These are phyloP conservation scores for Sitodiplosis mosellana DNA, from an alignment of 1,140 invertebrate genomes.

Conservation along the genomic window DNA sequence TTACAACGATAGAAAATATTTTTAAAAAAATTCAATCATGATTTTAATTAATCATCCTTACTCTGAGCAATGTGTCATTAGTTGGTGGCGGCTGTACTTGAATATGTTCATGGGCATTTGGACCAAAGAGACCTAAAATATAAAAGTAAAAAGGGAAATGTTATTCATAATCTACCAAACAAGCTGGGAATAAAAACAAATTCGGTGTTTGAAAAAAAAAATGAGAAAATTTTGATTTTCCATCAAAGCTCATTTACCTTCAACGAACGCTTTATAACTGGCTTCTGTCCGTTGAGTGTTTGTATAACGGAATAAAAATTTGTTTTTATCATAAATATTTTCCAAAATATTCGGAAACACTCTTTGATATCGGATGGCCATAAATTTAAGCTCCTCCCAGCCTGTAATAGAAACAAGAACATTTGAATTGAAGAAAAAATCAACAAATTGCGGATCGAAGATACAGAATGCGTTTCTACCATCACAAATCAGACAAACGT, in stretches of 20 bases:
- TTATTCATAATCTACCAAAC: too few species aligned
- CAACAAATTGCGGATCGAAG: too few species aligned
- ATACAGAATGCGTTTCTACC: too few species aligned
- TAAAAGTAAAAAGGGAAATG: too few species aligned
- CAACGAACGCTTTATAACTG: slow-evolving; percentile 37
- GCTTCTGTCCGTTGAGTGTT: slow-evolving; percentile 34
- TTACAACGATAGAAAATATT: too few species aligned
- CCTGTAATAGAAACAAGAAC: slow-evolving; percentile 15
- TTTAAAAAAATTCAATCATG: neutral
- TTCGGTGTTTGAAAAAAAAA: too few species aligned
- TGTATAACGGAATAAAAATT: slow-evolving; percentile 37
- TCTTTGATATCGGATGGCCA: slow-evolving; percentile 36
- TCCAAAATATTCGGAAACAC: slow-evolving; percentile 28
- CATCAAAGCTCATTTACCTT: slow-evolving; percentile 16
- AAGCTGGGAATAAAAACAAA: too few species aligned
- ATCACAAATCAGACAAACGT: too few species aligned
- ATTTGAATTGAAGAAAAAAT: too few species aligned
- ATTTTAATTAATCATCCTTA: neutral
- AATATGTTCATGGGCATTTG: slow-evolving; percentile 23
- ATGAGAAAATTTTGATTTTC: too few species aligned
- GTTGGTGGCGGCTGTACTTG: slow-evolving; percentile 23
- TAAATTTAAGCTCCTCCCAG: slow-evolving; percentile 34
- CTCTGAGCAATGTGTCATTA: neutral
- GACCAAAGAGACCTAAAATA: slow-evolving; percentile 32
- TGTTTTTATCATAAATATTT: slow-evolving; percentile 15